Percentiles rank a stretch among this genome's conserved stretches.
Conservation (phyloP, 2,888 invertebrate genomes). For the Serripes groenlandicus region DNA sequence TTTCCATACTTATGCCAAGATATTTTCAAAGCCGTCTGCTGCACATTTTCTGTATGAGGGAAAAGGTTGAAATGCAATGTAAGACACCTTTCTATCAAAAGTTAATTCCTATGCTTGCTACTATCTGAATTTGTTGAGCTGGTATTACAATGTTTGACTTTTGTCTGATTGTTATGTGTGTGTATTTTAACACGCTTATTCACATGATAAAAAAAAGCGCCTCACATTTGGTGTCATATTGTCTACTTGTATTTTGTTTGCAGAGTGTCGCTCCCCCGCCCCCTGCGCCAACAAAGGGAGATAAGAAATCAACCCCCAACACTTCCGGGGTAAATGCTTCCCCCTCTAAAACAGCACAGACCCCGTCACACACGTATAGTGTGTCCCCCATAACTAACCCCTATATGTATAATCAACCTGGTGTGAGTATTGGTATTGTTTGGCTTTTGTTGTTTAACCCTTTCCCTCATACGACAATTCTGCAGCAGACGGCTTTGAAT, state of each 20-base stretch:
- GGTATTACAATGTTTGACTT: too few relatives aligned
- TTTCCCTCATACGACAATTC: neutral
- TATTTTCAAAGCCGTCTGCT: too few relatives aligned
- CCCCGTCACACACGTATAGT: constrained; percentile 69
- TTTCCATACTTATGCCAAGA: too few relatives aligned
- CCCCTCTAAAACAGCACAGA: constrained; percentile 74
- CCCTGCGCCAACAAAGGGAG: constrained; percentile 73
- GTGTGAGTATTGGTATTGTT: constrained; percentile 73
- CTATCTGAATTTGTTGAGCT: too few relatives aligned
- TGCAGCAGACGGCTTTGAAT: neutral
- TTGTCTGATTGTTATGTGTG: too few relatives aligned
- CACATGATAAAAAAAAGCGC: neutral
- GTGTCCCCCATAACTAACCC: constrained; percentile 72
- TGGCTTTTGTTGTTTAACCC: constrained; percentile 11
- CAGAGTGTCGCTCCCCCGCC: constrained; percentile 75
- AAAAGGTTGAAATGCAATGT: too few relatives aligned
- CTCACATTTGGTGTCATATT: constrained; percentile 3
- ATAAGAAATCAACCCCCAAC: constrained; percentile 78
- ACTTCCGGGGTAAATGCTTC: constrained; percentile 81
- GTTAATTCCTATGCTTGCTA: too few relatives aligned
- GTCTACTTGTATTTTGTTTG: constrained; percentile 40
- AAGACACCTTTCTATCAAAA: too few relatives aligned
- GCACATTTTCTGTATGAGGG: too few relatives aligned
- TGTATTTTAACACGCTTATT: neutral
- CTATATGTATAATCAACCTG: constrained; percentile 53